phyloP scores from a whole-genome alignment of 2,888 invertebrate genomes.

The Acleris laterana region DNA sequence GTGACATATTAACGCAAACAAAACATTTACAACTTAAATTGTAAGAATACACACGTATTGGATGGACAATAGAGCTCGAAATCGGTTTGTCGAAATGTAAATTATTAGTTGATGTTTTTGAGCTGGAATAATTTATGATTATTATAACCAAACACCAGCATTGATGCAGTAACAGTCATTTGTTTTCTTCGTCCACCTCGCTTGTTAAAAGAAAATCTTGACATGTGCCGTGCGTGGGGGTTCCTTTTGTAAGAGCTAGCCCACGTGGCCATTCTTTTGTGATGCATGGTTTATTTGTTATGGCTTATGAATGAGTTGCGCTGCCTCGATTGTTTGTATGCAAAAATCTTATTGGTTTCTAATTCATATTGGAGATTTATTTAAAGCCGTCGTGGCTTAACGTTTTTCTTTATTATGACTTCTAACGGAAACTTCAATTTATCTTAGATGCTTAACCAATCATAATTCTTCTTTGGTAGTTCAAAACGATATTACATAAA shows the following conservation, averaged over 20 bases:
- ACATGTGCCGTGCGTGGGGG: conserved; percentile 63
- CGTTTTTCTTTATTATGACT: background rate
- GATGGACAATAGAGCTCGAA: conserved; percentile 28
- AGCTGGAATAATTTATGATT: conserved; percentile 61
- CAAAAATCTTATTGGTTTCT: conserved; percentile 59
- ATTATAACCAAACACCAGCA: conserved; percentile 61
- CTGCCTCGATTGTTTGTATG: conserved; percentile 57
- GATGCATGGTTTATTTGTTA: conserved; percentile 58
- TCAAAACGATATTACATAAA: conserved; percentile 29
- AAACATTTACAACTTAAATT: conserved; percentile 24
- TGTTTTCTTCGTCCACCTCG: conserved; percentile 63
- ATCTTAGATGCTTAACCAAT: conserved; percentile 45
- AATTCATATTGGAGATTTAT: conserved; percentile 21
- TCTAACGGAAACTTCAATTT: conserved; percentile 4
- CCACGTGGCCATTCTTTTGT: conserved; percentile 71
- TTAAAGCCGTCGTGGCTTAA: conserved; percentile 39
- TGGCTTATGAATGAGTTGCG: conserved; percentile 45
- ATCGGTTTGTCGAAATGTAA: conserved; percentile 27
- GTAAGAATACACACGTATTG: conserved; percentile 1
- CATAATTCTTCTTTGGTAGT: conserved; percentile 19
- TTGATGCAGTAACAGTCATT: conserved; percentile 62
- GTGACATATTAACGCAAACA: conserved; percentile 44
- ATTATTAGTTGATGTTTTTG: conserved; percentile 37
- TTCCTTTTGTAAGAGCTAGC: conserved; percentile 60
- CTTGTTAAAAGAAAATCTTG: conserved; percentile 69